Conservation (phyloP, 2,888 invertebrate species). For the Mellilla xanthometata region DNA sequence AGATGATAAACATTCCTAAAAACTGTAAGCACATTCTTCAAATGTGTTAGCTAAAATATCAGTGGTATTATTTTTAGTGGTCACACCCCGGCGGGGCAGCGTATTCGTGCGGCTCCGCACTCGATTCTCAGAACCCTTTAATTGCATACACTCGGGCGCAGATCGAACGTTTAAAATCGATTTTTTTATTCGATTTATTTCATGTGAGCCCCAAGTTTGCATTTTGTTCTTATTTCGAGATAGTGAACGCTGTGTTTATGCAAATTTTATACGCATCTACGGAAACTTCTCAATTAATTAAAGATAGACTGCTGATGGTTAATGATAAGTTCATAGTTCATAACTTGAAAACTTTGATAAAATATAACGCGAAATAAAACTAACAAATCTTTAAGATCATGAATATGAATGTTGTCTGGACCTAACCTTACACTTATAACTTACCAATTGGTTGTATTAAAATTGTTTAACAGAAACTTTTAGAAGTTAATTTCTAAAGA, state of each 20-base stretch:
- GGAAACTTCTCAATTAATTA: slow-evolving; percentile 80
- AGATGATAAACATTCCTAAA: no score
- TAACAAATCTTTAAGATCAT: no score
- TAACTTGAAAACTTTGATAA: no score
- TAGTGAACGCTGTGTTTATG: slow-evolving; percentile 76
- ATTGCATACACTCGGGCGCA: slow-evolving; percentile 75
- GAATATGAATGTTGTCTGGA: no score
- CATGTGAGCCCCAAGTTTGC: slow-evolving; percentile 65
- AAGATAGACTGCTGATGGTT: slow-evolving; percentile 37
- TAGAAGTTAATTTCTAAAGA: no score
- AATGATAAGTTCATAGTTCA: no score
- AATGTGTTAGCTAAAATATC: slow-evolving; percentile 17
- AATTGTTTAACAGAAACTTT: no score
- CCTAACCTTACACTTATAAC: no score
- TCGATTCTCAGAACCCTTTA: slow-evolving; percentile 77
- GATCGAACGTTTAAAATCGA: slow-evolving; percentile 81
- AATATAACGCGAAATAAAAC: no score
- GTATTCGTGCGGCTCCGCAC: slow-evolving; percentile 60
- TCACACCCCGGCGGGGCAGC: slow-evolving; percentile 48
- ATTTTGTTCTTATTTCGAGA: slow-evolving; percentile 73
- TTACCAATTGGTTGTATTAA: no score
- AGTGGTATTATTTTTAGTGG: slow-evolving; percentile 39
- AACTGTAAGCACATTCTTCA: no score
- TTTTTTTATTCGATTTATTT: slow-evolving; percentile 78
- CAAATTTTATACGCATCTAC: slow-evolving; percentile 78